These are phyloP conservation scores for Alaudala cheleensis DNA, from an alignment of 2,113 vertebrate genomes.

Conservation along the genomic window DNA sequence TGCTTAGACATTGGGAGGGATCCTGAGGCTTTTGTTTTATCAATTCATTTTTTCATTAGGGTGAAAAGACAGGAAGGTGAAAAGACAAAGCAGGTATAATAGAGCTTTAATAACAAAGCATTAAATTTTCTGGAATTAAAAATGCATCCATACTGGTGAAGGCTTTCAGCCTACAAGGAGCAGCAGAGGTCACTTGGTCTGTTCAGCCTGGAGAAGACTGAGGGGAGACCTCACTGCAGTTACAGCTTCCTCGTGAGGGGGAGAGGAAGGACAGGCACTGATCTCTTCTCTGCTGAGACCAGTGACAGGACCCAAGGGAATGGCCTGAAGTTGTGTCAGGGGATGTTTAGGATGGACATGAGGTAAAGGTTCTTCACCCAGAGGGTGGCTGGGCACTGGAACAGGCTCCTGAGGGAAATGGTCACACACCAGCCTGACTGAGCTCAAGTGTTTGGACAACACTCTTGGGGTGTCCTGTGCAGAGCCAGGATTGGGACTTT, in stretches of 20 bases:
- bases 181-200: neutral
- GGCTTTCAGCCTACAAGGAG: neutral
- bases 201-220: neutral
- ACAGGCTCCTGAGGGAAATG: neutral
- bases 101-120: too few species aligned
- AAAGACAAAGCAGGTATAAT: neutral
- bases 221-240: neutral
- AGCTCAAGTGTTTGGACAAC: neutral
- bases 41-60: neutral
- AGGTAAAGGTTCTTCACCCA: neutral
- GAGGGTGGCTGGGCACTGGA: neutral
- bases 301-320: neutral
- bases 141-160: neutral
- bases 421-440: neutral
- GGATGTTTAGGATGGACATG: neutral
- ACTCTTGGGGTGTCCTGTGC: accelerated
- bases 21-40: neutral
- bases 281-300: neutral
- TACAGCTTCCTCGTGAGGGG: accelerated
- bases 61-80: neutral
- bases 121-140: neutral
- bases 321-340: neutral
- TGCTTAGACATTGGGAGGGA: neutral
- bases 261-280: neutral
- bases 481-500: neutral